Base-by-base conservation (phyloP, 1,140 invertebrate species). In the Hermetia illucens region DNA sequence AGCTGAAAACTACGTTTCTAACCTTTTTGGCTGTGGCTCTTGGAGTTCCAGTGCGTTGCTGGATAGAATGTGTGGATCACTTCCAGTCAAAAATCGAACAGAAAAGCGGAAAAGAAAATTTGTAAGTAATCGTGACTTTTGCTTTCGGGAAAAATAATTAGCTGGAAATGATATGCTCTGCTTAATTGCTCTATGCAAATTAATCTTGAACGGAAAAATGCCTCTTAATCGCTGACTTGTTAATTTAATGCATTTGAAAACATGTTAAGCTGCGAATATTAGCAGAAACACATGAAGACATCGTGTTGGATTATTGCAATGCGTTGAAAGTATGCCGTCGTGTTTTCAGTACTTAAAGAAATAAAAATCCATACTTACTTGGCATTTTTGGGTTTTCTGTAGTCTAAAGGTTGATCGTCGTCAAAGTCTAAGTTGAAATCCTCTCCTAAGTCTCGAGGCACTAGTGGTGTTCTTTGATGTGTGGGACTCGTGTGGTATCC, bases 401-500 rank as follows among this genome's bases (percentile, higher is more conserved):
- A 51, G 46, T 61, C 57, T 38, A 60, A 57, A 35, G 55, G 58
- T 17, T 18, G 9, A 48, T 52, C 68, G 49, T 65, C 64, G 44
- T 63, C 64, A 53, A 58, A 65, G 53, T 58, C 58, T 51, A 61
- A 61, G 48, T 64, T 62, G 42, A 62, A 64, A 40, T 69, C 64
- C 44, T 66, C 62, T 41, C 66, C 64, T 25, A 60, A 42, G 53
- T 74, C 69, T 44, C 72, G 71, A 30, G 72, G 68, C 55, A 77
- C 72, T 51, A 77, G 54, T 43, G 71, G 77, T 42, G 71, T 71
- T 52, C 68, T 68, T 36, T 58, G 58, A 52, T 85, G 82, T 38
- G 82, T 77, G 45, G 83, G 82, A 51, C 82, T 84, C 43, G 82
- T 88, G 60, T 87, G 82, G 55, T 82, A 86, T 44, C 82, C 82